These are phyloP conservation scores for Engystomops pustulosus DNA, from an alignment of 2,113 vertebrate species.

Conservation along the genomic window DNA sequence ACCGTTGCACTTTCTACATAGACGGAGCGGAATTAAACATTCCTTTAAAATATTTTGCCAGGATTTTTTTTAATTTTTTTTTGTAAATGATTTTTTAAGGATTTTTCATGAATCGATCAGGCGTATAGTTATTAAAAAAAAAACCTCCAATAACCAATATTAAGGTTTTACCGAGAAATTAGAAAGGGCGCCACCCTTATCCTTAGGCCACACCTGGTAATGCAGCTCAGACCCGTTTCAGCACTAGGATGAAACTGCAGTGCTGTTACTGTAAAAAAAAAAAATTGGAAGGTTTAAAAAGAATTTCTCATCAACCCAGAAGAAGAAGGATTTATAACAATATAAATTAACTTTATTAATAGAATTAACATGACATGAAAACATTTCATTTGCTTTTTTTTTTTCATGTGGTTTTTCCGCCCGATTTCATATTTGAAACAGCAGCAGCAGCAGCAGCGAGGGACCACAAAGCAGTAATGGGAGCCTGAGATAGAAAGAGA, in stretches of 20 bases:
- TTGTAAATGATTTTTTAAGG: no score
- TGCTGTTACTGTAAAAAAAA: no score
- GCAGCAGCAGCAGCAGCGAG: not conserved
- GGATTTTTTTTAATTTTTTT: no score
- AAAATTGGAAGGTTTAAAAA: no score
- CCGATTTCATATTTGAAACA: no score
- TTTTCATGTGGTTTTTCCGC: not conserved
- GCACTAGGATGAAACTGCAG: not conserved
- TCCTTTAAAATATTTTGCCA: not conserved
- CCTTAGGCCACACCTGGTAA: not conserved
- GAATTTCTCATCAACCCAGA: no score
- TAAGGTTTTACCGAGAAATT: no score
- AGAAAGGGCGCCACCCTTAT: not conserved
- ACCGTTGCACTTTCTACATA: not conserved
- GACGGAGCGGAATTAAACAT: not conserved
- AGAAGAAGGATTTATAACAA: constrained; percentile 18
- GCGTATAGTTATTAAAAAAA: no score
- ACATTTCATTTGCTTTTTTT: not conserved
- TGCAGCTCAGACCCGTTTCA: not conserved
- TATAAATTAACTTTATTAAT: constrained; percentile 37
- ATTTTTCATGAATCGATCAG: no score
- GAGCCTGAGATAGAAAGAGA: not conserved
- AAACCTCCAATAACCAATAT: no score
- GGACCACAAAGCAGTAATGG: not conserved
- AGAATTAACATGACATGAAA: not conserved